Percentiles rank a stretch among this genome's conserved stretches.
These are phyloP conservation scores for Drosophila meridiana DNA, from an alignment of 2,888 invertebrate genomes.

Conservation along the genomic window DNA sequence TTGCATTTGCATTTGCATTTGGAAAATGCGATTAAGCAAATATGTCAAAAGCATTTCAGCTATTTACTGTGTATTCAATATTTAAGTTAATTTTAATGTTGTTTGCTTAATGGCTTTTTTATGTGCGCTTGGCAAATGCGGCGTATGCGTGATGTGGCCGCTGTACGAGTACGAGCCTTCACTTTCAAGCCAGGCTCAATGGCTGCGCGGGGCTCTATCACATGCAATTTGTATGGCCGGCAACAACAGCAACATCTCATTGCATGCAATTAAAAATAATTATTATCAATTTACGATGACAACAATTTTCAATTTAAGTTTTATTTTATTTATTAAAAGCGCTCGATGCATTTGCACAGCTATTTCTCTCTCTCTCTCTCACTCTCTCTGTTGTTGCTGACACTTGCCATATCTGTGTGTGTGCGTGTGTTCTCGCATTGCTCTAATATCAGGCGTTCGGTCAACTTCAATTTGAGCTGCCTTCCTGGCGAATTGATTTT, in stretches of 20 bases:
- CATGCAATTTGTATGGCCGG: slow-evolving; percentile 60
- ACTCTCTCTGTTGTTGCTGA: not conserved
- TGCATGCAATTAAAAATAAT: slow-evolving; percentile 77
- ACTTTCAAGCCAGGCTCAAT: slow-evolving; percentile 27
- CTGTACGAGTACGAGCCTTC: slow-evolving; percentile 1
- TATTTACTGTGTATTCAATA: slow-evolving; percentile 49
- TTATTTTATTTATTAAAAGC: slow-evolving; percentile 70
- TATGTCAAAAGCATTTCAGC: slow-evolving; percentile 66
- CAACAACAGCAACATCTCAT: slow-evolving; percentile 27
- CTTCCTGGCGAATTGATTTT: slow-evolving; percentile 55
- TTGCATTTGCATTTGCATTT: slow-evolving; percentile 20
- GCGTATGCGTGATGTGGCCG: slow-evolving; percentile 56
- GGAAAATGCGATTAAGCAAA: slow-evolving; percentile 72
- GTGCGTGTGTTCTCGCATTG: slow-evolving; percentile 27
- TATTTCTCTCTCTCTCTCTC: not conserved
- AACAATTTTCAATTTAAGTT: slow-evolving; percentile 77
- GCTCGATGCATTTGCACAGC: slow-evolving; percentile 39
- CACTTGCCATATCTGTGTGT: slow-evolving; percentile 26
- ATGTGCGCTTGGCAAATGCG: slow-evolving; percentile 55
- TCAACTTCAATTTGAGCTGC: slow-evolving; percentile 69
- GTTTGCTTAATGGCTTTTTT: slow-evolving; percentile 74
- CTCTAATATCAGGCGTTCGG: slow-evolving; percentile 53
- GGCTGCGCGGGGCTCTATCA: slow-evolving; percentile 40
- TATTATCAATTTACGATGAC: slow-evolving; percentile 77
- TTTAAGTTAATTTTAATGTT: slow-evolving; percentile 76